These are phyloP conservation scores for Lepisosteus osseus DNA, from an alignment of 2,113 vertebrate species.

Conservation along the genomic window DNA sequence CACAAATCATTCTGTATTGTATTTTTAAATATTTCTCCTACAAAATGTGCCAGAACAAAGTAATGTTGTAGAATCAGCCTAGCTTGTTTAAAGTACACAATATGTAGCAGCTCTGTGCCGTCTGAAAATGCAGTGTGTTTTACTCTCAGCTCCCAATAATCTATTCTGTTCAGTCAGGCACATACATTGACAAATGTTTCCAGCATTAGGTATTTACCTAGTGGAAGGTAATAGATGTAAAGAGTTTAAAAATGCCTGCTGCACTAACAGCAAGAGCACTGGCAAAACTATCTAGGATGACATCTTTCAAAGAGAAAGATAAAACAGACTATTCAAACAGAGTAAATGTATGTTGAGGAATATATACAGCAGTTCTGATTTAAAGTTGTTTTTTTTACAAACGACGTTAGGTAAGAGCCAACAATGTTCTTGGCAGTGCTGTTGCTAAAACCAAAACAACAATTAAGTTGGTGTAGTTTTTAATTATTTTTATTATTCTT, in stretches of 20 bases:
- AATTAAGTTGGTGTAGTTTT: constrained; percentile 12
- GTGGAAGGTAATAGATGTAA: constrained; percentile 71
- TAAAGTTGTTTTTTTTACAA: not conserved
- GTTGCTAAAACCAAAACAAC: too few relatives aligned
- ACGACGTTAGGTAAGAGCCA: too few relatives aligned
- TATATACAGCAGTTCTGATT: not conserved
- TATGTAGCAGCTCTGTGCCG: constrained; percentile 62
- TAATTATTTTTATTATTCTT: constrained; percentile 1
- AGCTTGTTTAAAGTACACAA: constrained; percentile 53
- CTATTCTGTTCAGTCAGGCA: constrained; percentile 70
- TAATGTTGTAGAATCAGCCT: not conserved
- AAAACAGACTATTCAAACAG: constrained; percentile 47
- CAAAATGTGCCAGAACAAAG: not conserved
- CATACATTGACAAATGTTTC: constrained; percentile 73
- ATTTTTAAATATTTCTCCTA: not conserved
- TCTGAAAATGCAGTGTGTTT: constrained; percentile 65
- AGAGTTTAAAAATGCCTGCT: constrained; percentile 62
- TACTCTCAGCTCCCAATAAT: constrained; percentile 67
- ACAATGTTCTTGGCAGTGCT: too few relatives aligned
- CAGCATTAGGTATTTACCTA: constrained; percentile 69
- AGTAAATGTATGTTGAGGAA: constrained; percentile 43
- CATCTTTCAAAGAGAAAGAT: constrained; percentile 27
- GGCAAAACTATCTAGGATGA: constrained; percentile 56
- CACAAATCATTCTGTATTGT: not conserved
- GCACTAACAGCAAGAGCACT: constrained; percentile 60